These are phyloP conservation scores for Drosophila sp. DNA, from an alignment of 1,140 invertebrate genomes.

Conservation along the genomic window DNA sequence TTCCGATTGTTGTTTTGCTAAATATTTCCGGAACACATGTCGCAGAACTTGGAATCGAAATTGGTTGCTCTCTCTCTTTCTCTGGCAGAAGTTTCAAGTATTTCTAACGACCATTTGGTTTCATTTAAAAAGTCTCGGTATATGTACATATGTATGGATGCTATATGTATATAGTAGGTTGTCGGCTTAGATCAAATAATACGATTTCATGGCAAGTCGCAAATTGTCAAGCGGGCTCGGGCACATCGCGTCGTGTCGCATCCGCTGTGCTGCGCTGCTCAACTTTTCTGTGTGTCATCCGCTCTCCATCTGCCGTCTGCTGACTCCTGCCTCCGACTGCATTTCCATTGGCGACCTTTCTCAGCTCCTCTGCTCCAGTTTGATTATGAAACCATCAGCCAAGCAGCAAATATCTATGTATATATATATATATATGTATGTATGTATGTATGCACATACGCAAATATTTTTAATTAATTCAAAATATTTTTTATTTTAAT, in stretches of 20 bases:
- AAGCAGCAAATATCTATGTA: constrained; percentile 18
- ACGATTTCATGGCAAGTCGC: constrained; percentile 81
- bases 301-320: no score
- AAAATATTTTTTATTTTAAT: constrained; percentile 50
- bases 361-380: constrained; percentile 58
- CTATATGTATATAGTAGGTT: background rate
- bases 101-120: constrained; percentile 73
- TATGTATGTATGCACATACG: constrained; percentile 30
- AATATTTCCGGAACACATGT: constrained; percentile 81
- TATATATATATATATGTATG: constrained; percentile 29
- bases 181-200: constrained; percentile 81
- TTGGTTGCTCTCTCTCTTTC: constrained; percentile 25
- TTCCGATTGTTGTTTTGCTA: constrained; percentile 58
- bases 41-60: constrained; percentile 43
- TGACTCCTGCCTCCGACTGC: constrained; percentile 5
- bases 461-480: constrained; percentile 72
- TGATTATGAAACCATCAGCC: constrained; percentile 58
- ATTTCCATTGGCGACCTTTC: constrained; percentile 54
- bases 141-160: background rate
- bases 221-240: constrained; percentile 71
- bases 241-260: constrained; percentile 33
- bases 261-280: constrained; percentile 30
- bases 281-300: constrained; percentile 5
- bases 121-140: constrained; percentile 63
- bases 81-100: constrained; percentile 26